These are phyloP conservation scores for Molanna angustata DNA, from an alignment of 2,888 invertebrate genomes.

Conservation along the genomic window DNA sequence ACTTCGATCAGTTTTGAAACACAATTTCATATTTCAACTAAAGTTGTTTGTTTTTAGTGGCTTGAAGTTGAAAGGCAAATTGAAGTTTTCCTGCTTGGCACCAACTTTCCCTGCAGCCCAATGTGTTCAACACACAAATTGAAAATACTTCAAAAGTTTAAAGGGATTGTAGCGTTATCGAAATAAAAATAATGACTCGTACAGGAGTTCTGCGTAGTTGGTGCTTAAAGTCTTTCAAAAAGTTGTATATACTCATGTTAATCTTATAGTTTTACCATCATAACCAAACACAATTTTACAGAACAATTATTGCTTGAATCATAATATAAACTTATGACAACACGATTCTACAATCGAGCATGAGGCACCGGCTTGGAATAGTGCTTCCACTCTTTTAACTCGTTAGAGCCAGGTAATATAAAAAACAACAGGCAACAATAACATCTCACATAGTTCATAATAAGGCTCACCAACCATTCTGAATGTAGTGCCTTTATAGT, in stretches of 20 bases:
- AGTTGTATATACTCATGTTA: neutral
- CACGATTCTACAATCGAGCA: too few relatives aligned
- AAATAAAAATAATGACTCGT: constrained; percentile 18
- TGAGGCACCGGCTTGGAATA: too few relatives aligned
- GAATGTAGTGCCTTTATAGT: too few relatives aligned
- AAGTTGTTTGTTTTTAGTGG: constrained; percentile 21
- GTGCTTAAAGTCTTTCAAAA: constrained; percentile 3
- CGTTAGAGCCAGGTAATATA: too few relatives aligned
- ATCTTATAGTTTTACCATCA: too few relatives aligned
- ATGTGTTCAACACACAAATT: constrained; percentile 22
- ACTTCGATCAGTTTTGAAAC: constrained; percentile 12
- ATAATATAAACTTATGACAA: too few relatives aligned
- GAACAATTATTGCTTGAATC: too few relatives aligned
- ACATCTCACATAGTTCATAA: too few relatives aligned
- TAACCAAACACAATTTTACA: too few relatives aligned
- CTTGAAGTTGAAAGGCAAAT: constrained; percentile 20
- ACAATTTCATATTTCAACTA: constrained; percentile 21
- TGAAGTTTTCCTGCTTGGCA: constrained; percentile 11
- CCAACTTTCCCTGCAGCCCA: constrained; percentile 16
- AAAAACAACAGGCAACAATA: too few relatives aligned
- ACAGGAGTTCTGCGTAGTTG: constrained; percentile 7
- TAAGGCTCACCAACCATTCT: too few relatives aligned
- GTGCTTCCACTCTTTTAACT: too few relatives aligned
- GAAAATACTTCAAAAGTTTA: constrained; percentile 23
- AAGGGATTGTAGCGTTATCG: constrained; percentile 16